Evolutionary conservation across 2,888 invertebrate genomes (phyloP).

Genomic region (Tachina grossa): DNA sequence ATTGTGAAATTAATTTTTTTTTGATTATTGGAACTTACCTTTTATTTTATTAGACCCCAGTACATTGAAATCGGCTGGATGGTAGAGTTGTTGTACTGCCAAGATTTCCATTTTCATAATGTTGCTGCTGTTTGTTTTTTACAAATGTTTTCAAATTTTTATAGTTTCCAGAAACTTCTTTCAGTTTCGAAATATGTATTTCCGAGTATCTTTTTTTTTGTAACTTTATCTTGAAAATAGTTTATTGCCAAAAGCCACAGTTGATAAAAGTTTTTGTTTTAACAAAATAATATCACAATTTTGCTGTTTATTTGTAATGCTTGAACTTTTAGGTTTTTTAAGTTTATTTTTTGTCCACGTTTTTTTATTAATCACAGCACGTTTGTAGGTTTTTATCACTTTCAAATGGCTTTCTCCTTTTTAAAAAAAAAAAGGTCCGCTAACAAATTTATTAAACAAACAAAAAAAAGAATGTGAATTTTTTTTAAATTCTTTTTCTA

Average conservation of each 20-base stretch:
- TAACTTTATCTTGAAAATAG: neutral
- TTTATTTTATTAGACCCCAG: conserved; percentile 70
- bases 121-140: conserved; percentile 18
- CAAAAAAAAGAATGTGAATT: conserved; percentile 74
- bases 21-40: conserved; percentile 48
- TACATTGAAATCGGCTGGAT: conserved; percentile 68
- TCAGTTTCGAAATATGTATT: conserved; percentile 36
- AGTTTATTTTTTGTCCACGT: conserved; percentile 16
- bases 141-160: conserved; percentile 51
- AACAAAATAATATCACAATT: conserved; percentile 63
- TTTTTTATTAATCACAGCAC: conserved; percentile 63
- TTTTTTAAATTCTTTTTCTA: conserved; percentile 57
- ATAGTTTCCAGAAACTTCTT: conserved; percentile 55
- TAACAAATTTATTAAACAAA: conserved; percentile 8
- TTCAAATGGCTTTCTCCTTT: conserved; percentile 56
- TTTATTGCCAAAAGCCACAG: conserved; percentile 45
- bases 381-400: conserved; percentile 62
- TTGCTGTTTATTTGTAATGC: conserved; percentile 40
- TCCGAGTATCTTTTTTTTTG: conserved; percentile 15
- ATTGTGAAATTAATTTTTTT: neutral
- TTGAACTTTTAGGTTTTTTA: conserved; percentile 41
- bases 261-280: conserved; percentile 24
- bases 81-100: conserved; percentile 70
- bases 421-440: conserved; percentile 19
- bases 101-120: conserved; percentile 71